Evolutionary conservation across 1,140 invertebrate species (phyloP).

Genomic region (Trissolcus basalis): DNA sequence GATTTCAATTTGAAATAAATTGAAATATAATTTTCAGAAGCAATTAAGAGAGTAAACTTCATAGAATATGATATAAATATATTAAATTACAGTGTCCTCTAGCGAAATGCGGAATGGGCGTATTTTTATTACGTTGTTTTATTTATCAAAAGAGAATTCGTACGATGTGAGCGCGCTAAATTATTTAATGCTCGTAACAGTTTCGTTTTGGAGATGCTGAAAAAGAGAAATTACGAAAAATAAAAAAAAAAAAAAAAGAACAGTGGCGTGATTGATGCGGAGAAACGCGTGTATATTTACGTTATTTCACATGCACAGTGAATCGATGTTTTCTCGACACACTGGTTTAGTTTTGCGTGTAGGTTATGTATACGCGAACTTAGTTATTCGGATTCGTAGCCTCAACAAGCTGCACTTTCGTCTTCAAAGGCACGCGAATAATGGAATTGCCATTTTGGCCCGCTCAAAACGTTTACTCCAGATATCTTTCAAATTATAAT

Average conservation of each 20-base stretch:
- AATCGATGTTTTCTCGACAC: conserved; percentile 33
- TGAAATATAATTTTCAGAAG: no score
- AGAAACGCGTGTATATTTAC: conserved; percentile 28
- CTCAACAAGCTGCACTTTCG: conserved; percentile 30
- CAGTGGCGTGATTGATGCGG: conserved; percentile 8
- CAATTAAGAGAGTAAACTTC: no score
- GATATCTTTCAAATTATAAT: conserved; percentile 62
- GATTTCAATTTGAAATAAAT: no score
- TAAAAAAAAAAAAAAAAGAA: conserved; percentile 20
- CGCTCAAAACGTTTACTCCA: conserved; percentile 61
- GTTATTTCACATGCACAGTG: conserved; percentile 29
- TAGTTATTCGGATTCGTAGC: conserved; percentile 17
- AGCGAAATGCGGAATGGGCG: no score
- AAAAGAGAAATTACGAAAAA: conserved; percentile 9
- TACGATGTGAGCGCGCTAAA: no score
- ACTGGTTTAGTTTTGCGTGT: conserved; percentile 26
- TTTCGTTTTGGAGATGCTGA: no score
- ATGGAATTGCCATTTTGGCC: conserved; percentile 67
- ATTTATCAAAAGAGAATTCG: no score
- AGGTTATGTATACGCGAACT: conserved; percentile 6
- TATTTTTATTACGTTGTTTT: no score
- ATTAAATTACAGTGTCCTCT: no score
- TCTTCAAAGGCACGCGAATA: conserved; percentile 58
- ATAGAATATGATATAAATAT: no score
- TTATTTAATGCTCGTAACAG: no score